Conservation (phyloP, 2,113 vertebrate species). For the Rhinoderma darwinii region DNA sequence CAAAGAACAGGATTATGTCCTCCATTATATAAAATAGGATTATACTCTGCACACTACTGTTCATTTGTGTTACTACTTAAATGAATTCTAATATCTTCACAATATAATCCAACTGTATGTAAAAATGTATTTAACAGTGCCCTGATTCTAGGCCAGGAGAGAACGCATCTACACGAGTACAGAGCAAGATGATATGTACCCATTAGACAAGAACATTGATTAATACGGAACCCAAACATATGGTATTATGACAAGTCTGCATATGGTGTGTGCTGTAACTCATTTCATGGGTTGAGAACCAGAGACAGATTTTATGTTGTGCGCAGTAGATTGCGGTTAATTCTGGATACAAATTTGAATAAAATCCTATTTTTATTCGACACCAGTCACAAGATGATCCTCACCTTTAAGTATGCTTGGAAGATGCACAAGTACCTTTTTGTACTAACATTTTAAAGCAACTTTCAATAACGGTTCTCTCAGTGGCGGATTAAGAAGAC, state of each 20-base stretch:
- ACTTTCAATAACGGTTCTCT: background rate
- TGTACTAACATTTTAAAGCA: background rate
- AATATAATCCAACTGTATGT: constrained; percentile 15
- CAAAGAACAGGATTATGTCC: background rate
- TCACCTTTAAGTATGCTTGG: background rate
- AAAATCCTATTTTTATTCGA: constrained; percentile 5
- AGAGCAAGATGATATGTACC: constrained; percentile 41
- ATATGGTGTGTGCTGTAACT: constrained; percentile 27
- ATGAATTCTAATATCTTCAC: constrained; percentile 45
- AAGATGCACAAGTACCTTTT: background rate
- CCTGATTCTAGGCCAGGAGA: background rate
- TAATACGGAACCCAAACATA: constrained; percentile 38
- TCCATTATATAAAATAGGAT: background rate
- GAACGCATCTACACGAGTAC: constrained; percentile 10
- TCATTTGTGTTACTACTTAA: constrained; percentile 17
- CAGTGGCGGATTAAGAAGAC: too few relatives aligned
- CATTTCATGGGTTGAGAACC: constrained; percentile 10
- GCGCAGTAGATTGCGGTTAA: background rate
- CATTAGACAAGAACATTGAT: constrained; percentile 41
- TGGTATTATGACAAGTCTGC: constrained; percentile 15
- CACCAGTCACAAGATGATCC: background rate
- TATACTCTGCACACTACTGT: constrained; percentile 19
- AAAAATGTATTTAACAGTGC: constrained; percentile 4
- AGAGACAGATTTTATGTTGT: background rate
- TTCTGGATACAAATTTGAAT: background rate